phyloP scores from a whole-genome alignment of 37 sponge, comb jelly and placozoan species.

The Chondrosia reniformis region DNA sequence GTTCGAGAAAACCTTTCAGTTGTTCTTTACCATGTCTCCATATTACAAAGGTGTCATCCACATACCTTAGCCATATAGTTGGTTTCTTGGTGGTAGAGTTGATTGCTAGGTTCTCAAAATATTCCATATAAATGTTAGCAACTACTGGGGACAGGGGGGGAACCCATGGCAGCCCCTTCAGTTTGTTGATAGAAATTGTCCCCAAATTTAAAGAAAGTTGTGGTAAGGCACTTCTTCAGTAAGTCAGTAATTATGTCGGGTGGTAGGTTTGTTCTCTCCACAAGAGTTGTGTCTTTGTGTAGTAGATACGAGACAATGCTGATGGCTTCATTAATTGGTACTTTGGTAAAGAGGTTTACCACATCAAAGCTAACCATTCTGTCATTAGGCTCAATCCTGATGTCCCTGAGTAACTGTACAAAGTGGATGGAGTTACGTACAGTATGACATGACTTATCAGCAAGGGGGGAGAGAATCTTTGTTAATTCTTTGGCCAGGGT shows the following conservation, averaged over 20 bases:
- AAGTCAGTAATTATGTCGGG: not conserved
- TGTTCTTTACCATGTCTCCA: too few relatives aligned
- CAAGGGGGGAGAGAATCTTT: not conserved
- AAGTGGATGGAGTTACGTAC: conserved; percentile 6
- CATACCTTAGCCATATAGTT: not conserved
- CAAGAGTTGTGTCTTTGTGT: not conserved
- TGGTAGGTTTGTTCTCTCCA: not conserved
- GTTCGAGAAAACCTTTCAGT: too few relatives aligned
- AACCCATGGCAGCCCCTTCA: conserved; percentile 14
- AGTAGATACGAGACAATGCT: not conserved
- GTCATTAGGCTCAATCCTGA: too few relatives aligned
- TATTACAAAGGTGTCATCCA: too few relatives aligned
- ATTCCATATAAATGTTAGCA: conserved; percentile 16
- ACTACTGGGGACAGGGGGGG: conserved; percentile 20
- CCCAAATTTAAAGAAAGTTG: conserved; percentile 5
- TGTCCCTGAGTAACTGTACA: not conserved
- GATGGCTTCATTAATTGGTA: conserved; percentile 13
- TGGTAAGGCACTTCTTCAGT: not conserved
- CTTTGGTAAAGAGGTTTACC: not conserved
- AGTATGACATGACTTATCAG: not conserved
- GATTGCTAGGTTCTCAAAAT: not conserved
- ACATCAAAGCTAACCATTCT: conserved; percentile 17
- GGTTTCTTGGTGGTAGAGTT: not conserved
- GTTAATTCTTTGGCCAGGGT: conserved; percentile 6
- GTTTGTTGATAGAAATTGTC: not conserved